Percentiles rank a stretch among this genome's conserved stretches.
These are phyloP conservation scores for Antedon mediterranea DNA, from an alignment of 53 echinoderm and acorn worm genomes.

Conservation along the genomic window DNA sequence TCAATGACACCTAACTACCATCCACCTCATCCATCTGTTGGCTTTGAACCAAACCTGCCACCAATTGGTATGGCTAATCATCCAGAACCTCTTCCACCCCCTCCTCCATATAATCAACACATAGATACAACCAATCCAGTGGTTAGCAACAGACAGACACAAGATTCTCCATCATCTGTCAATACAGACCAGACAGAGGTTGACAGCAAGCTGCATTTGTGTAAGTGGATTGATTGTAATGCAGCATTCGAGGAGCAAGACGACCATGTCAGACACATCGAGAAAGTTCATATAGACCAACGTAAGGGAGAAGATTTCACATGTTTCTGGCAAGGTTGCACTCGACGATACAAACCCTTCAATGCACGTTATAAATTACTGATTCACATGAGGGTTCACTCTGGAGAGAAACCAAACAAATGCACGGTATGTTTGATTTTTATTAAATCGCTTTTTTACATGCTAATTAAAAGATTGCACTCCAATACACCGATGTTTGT, in stretches of 20 bases:
- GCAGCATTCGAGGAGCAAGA: constrained; percentile 89
- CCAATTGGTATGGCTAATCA: constrained; percentile 20
- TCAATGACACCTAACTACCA: background rate
- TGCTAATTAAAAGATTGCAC: no score
- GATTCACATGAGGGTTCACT: constrained; percentile 97
- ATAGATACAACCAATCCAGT: constrained; percentile 53
- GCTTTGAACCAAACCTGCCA: background rate
- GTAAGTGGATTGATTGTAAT: constrained; percentile 96
- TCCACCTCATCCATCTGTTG: background rate
- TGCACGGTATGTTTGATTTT: constrained; percentile 72
- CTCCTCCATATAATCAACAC: constrained; percentile 92
- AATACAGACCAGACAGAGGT: constrained; percentile 23
- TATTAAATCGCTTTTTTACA: background rate
- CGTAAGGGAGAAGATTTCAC: constrained; percentile 97
- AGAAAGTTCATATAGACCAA: constrained; percentile 99
- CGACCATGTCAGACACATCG: constrained; percentile 91
- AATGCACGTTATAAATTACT: constrained; percentile 97
- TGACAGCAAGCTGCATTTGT: constrained; percentile 46
- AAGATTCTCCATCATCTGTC: constrained; percentile 18
- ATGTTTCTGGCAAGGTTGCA: constrained; percentile 97
- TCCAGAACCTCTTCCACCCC: constrained; percentile 61
- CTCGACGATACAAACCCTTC: constrained; percentile 89
- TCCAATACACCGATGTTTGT: no score
- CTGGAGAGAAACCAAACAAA: constrained; percentile 96
- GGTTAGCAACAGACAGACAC: constrained; percentile 11